Base-by-base conservation (phyloP, 2,888 invertebrate genomes). In the Acrobasis consociella region DNA sequence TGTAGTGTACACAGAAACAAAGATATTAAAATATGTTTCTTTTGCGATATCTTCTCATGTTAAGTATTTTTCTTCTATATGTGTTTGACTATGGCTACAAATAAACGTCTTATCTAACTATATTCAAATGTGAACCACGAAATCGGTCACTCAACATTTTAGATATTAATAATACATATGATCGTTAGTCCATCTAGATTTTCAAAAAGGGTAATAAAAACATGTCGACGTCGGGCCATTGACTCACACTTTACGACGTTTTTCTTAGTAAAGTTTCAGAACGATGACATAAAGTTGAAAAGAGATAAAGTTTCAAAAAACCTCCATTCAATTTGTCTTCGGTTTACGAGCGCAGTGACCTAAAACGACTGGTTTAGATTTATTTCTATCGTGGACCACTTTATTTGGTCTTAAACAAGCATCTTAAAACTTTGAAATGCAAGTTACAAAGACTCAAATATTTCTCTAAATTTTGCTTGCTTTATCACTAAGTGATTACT, bases 261-360 rank as follows among this genome's bases (percentile, higher is more conserved):
- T 52, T 53, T 15, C 7, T 61, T n/a, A 51, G 31, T 39, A 15
- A 16, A 22, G 38, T 11, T 51, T 39, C 31, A 15, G 22, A 53
- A 66, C 65, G 68, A 67, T 64, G 59, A 62, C 63, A 59, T 67
- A 72, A 72, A 71, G 64, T 72, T 59, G 65, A 62, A 67, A 65
- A 60, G 65, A 68, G 65, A 69, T 69, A 70, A 68, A 69, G 65
- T 68, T 62, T 66, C 46, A 64, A 69, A 70, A 68, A 69, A 72
- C 67, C 62, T 68, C 68, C 70, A 70, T 72, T 72, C 70, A 69
- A 70, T 72, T 71, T 65, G 63, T 62, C 38, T 58, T 63, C 69
- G 66, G 67, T 73, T 72, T 67, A 68, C 65, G 65, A 67, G 65
- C 58, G 58, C 15, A 49, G 58, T 60, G 62, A 63, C 58, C 65